These are phyloP conservation scores for Cydia pomonella DNA, from an alignment of 1,140 invertebrate genomes.

Conservation along the genomic window DNA sequence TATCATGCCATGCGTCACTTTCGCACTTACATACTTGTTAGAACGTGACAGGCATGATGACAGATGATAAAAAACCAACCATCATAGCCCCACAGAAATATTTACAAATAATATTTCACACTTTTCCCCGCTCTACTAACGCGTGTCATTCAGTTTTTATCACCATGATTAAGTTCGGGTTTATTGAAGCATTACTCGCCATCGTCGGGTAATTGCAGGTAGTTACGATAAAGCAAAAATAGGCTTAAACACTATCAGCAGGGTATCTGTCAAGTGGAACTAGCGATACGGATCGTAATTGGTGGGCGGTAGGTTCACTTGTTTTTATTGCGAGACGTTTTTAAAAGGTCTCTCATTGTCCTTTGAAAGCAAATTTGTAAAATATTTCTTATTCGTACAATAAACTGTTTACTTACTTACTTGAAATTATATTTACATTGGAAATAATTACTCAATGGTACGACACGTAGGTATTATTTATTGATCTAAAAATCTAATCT, in stretches of 20 bases:
- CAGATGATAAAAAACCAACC: too few species aligned
- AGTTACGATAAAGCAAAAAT: constrained; percentile 36
- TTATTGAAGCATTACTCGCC: constrained; percentile 45
- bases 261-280: background rate
- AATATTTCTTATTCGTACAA: too few species aligned
- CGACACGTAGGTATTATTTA: too few species aligned
- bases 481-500: too few species aligned
- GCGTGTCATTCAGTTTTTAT: constrained; percentile 50
- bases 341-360: background rate
- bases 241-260: constrained; percentile 10
- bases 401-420: too few species aligned
- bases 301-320: constrained; percentile 3
- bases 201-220: constrained; percentile 37
- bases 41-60: too few species aligned
- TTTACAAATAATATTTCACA: background rate
- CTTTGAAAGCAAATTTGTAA: background rate
- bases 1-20: too few species aligned
- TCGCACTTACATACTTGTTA: too few species aligned
- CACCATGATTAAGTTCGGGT: constrained; percentile 43
- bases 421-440: background rate
- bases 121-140: constrained; percentile 45
- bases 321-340: background rate
- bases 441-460: background rate
- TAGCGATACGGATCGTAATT: background rate
- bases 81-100: too few species aligned